Evolutionary conservation across 1,140 invertebrate species (phyloP), one percentile per base, ranked within the genome.

Genomic region (Drosophila arawakana): DNA sequence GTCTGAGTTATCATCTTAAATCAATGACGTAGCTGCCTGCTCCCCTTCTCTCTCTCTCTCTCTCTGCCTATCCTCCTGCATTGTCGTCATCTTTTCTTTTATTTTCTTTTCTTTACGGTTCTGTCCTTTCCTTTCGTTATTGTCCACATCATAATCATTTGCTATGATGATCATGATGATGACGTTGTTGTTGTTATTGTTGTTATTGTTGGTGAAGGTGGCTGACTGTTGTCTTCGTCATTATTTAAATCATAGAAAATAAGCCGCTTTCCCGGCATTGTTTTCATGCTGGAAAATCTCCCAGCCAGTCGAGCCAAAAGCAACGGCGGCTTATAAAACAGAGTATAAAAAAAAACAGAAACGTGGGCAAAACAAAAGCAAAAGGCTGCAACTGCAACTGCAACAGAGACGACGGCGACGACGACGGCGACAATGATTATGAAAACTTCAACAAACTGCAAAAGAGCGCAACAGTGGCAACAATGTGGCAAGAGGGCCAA

Each of bases 201-300:
- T 80, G 35, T 60, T 79, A 50, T 44, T 18, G 46, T 34, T 59
- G 69, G 67, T 74, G 76, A 69, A 49, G 74, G 47, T 66, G 58
- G 61, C 76, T 39, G 77, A 61, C 78, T 85, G 68, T 74, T 88
- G 83, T 88, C 83, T 83, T 88, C 83, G 75, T 89, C 83, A 89
- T 88, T 89, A 88, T 88, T 88, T 89, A 88, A 88, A 88, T 88
- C 83, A 88, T 88, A 88, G 83, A 88, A 88, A 88, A 88, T 88
- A 88, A 88, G 83, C 83, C 83, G 83, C 83, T 88, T 88, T 88
- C 84, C 83, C 83, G 83, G 67, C 84, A 88, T 88, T 88, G 83
- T 88, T 88, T 89, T 83, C 84, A 88, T 43, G 73, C 84, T 83
- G 77, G 70, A 86, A 80, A 88, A 80, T 84, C 81, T 84, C 81